Evolutionary conservation across 2,113 vertebrate species (phyloP), one percentile per base, ranked within the genome.

Genomic region (Patagioenas fasciata): DNA sequence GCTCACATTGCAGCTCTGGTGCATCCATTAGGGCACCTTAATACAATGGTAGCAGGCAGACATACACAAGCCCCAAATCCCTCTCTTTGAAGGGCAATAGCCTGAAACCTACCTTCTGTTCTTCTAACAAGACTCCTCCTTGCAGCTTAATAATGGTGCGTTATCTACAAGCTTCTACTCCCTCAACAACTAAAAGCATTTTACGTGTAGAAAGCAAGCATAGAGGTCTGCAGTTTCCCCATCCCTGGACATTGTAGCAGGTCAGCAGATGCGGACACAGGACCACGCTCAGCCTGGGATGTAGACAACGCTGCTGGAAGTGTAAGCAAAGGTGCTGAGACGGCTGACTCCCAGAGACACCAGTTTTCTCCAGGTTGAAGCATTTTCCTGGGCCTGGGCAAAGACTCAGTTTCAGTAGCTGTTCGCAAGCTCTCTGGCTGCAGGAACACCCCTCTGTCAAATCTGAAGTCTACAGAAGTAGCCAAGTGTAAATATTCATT

Each of bases 241-340:
- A 17, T 29, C 26, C n/a, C 26, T 58, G 47, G 21, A 28, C 20
- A 7, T 44, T 12, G 34, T 2, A 34, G 64, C 29, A 79, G 15
- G 6, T 15, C 9, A 7, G 44, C 2, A 2, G 36, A 36, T 0
- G 3, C 0, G 15, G 36, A 26, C 1, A 3, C 18, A 40, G 48
- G 16, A 4, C 19, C 21, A 9, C 0, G 0, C 31, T 66, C 36
- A 40, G 26, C 13, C 38, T 3, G 3, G 31, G 47, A 20, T 6
- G 11, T 8, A 44, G 56, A 15, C 1, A 1, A 19, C 3, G 2
- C 64, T 93, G 15, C 20, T 89, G 64, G 21, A 81, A 78, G 38
- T 3, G 21, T 11, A 38, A 73, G 24, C 11, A n/a, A 56, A 75
- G 40, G 81, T 1, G 1, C 34, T 3, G 2, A 54, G 14, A 44